These are phyloP conservation scores for Aethes cnicana DNA, from an alignment of 2,888 invertebrate genomes.

Conservation along the genomic window DNA sequence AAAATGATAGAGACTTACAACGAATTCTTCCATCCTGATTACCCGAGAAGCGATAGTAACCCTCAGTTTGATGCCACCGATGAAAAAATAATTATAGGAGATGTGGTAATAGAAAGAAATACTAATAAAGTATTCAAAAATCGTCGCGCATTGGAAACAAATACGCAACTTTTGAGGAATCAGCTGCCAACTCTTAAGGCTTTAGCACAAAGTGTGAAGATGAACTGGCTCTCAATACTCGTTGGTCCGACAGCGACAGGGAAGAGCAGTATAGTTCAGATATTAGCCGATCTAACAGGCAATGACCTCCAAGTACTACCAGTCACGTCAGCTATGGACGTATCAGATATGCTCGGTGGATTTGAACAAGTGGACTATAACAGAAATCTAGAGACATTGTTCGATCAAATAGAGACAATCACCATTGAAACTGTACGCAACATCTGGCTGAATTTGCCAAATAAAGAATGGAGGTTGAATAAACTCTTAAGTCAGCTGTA, in stretches of 20 bases:
- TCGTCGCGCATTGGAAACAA: constrained; percentile 57
- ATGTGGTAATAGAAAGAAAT: constrained; percentile 78
- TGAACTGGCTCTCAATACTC: constrained; percentile 96
- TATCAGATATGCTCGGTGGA: constrained; percentile 96
- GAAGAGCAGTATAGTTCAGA: constrained; percentile 89
- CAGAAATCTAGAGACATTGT: constrained; percentile 87
- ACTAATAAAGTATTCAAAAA: constrained; percentile 62
- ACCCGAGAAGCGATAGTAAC: constrained; percentile 75
- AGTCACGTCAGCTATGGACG: constrained; percentile 96
- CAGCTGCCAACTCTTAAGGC: constrained; percentile 88
- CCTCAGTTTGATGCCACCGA: constrained; percentile 84
- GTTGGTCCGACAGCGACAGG: constrained; percentile 91
- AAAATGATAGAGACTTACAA: constrained; percentile 83
- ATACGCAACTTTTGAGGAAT: constrained; percentile 72
- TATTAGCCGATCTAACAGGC: constrained; percentile 89
- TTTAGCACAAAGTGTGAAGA: constrained; percentile 91
- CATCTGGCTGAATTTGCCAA: constrained; percentile 56
- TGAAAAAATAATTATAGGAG: constrained; percentile 84
- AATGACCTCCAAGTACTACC: constrained; percentile 88
- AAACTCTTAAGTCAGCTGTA: constrained; percentile 56
- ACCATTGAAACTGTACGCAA: constrained; percentile 77
- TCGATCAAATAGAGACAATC: constrained; percentile 79
- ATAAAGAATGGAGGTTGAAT: constrained; percentile 51
- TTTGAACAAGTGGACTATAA: constrained; percentile 96
- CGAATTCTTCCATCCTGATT: constrained; percentile 70